A percentile compares a stretch with the other conserved stretches of the same genome.
Conservation (phyloP, 2,888 invertebrate genomes). For the Drosophila bunnanda region DNA sequence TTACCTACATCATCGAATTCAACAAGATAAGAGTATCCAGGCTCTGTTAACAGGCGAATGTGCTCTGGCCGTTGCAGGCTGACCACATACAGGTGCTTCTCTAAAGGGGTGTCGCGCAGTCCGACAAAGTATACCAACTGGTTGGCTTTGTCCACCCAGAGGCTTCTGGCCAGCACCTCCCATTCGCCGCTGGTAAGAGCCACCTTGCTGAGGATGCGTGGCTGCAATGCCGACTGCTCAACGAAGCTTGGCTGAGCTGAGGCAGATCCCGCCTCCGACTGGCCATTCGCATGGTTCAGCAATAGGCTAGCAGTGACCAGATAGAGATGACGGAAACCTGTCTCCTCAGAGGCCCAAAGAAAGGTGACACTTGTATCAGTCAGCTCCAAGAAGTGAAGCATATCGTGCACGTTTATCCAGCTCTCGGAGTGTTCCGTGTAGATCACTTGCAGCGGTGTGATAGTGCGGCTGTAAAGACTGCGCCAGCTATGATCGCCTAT, state of each 20-base stretch:
- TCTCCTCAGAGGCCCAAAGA: slow-evolving; percentile 97
- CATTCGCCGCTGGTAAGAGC: slow-evolving; percentile 95
- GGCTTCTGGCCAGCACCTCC: slow-evolving; percentile 93
- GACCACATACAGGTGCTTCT: slow-evolving; percentile 96
- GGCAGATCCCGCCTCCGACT: slow-evolving; percentile 51
- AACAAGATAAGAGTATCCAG: slow-evolving; percentile 93
- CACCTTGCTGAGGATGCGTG: slow-evolving; percentile 88
- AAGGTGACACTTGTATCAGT: slow-evolving; percentile 87
- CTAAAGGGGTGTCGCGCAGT: slow-evolving; percentile 94
- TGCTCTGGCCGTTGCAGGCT: slow-evolving; percentile 90
- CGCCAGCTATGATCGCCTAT: slow-evolving; percentile 84
- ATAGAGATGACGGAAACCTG: slow-evolving; percentile 95
- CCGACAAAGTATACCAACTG: slow-evolving; percentile 96
- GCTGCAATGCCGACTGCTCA: slow-evolving; percentile 84
- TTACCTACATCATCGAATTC: slow-evolving; percentile 90
- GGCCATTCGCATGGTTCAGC: slow-evolving; percentile 85
- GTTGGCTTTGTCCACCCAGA: slow-evolving; percentile 93
- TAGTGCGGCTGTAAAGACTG: slow-evolving; percentile 82
- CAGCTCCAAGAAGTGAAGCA: slow-evolving; percentile 91
- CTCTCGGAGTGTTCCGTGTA: slow-evolving; percentile 87
- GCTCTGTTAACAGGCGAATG: slow-evolving; percentile 90
- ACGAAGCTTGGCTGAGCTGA: slow-evolving; percentile 70
- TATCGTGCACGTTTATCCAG: slow-evolving; percentile 98
- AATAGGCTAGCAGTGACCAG: slow-evolving; percentile 88
- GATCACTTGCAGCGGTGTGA: slow-evolving; percentile 84